Evolutionary conservation across 2,113 vertebrate species (phyloP).

Genomic region (Apeltes quadracus): DNA sequence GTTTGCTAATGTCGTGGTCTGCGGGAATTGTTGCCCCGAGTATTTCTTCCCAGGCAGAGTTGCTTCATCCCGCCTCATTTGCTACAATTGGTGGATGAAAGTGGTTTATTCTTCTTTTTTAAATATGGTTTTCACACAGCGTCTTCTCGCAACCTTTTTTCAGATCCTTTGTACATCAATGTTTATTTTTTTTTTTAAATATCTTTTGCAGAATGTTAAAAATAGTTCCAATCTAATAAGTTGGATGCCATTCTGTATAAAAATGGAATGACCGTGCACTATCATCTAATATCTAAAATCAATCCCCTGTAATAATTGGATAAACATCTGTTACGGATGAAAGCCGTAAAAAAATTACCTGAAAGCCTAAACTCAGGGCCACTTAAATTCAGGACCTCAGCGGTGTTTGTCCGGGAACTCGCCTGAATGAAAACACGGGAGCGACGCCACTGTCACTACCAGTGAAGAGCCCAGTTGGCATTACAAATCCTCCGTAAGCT

Average conservation of each 20-base stretch:
- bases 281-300: too few relatives aligned
- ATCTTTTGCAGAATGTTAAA: too few relatives aligned
- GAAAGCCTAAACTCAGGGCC: neutral
- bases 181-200: too few relatives aligned
- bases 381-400: rapidly evolving
- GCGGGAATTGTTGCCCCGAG: neutral
- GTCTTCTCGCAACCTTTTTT: too few relatives aligned
- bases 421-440: constrained; percentile 71
- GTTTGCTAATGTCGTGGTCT: neutral
- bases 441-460: constrained; percentile 28
- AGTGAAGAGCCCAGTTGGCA: constrained; percentile 11
- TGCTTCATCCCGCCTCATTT: too few relatives aligned
- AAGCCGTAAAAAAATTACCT: constrained; percentile 18
- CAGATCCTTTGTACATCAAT: too few relatives aligned
- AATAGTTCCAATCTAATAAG: neutral
- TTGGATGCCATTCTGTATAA: neutral
- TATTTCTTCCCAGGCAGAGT: constrained; percentile 25
- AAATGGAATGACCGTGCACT: neutral
- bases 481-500: neutral
- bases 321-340: neutral
- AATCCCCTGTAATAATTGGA: neutral
- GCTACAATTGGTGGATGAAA: neutral
- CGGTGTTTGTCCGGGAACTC: constrained; percentile 28
- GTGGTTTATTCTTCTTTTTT: neutral
- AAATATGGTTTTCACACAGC: neutral